Percentiles rank a stretch among this genome's conserved stretches.
phyloP scores from a whole-genome alignment of 2,888 invertebrate species.

The Parelbella ahira region DNA sequence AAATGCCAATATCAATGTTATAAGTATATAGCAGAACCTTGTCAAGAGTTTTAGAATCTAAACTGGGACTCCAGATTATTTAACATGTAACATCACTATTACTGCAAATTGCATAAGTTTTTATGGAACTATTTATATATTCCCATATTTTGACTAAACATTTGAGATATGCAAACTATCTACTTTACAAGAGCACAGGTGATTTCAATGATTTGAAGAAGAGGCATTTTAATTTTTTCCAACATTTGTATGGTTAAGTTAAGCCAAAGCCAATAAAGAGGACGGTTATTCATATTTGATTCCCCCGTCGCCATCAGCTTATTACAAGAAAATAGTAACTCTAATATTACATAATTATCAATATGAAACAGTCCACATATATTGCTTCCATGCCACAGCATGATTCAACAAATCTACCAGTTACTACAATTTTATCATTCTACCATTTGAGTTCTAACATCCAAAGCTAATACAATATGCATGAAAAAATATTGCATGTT shows the following conservation, averaged over 20 bases:
- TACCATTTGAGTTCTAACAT: constrained; percentile 58
- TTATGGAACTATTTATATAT: too few species aligned
- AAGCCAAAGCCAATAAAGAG: constrained; percentile 27
- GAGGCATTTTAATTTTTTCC: too few species aligned
- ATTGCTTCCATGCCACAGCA: constrained; percentile 45
- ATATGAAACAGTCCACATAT: constrained; percentile 37
- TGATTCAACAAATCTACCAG: constrained; percentile 42
- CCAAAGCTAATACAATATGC: constrained; percentile 62
- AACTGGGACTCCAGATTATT: too few species aligned
- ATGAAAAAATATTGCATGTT: constrained; percentile 68
- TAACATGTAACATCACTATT: too few species aligned
- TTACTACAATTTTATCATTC: constrained; percentile 44
- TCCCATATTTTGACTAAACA: too few species aligned
- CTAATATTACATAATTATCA: constrained; percentile 1
- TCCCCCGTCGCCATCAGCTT: not conserved
- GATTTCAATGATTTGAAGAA: too few species aligned
- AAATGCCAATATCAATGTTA: too few species aligned
- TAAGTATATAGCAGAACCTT: too few species aligned
- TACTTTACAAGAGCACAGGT: too few species aligned
- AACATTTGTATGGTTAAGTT: not conserved
- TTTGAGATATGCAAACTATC: too few species aligned
- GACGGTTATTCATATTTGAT: constrained; percentile 32
- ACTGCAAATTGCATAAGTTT: too few species aligned
- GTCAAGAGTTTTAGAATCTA: too few species aligned
- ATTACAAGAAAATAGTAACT: constrained; percentile 2